Conservation (phyloP, 2,113 vertebrate genomes). For the Alligator mississippiensis region DNA sequence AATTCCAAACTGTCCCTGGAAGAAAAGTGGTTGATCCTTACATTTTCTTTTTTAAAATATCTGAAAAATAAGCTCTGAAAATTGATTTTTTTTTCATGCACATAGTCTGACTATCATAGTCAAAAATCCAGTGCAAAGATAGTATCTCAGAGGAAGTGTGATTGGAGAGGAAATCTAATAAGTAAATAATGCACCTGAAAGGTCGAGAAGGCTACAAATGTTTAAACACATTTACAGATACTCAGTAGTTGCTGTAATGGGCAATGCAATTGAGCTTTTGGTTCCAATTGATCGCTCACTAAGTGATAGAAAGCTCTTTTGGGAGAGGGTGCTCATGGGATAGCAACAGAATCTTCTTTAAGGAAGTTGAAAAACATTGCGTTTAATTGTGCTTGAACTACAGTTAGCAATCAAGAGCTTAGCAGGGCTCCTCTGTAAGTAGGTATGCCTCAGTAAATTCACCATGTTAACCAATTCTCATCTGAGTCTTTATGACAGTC, state of each 20-base stretch:
- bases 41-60: neutral
- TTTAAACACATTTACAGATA: neutral
- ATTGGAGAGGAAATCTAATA: neutral
- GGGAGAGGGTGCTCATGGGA: neutral
- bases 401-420: neutral
- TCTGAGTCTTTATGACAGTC: neutral
- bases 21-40: neutral
- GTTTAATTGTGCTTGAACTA: neutral
- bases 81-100: neutral
- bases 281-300: rapidly evolving
- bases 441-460: neutral
- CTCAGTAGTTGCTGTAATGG: neutral
- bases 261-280: neutral
- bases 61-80: neutral
- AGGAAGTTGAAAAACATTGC: neutral
- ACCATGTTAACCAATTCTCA: neutral
- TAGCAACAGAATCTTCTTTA: neutral
- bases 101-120: neutral
- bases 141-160: neutral
- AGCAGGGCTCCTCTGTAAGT: neutral
- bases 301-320: neutral
- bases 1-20: neutral
- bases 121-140: neutral
- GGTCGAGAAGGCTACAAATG: neutral
- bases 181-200: neutral